A percentile compares a stretch with the other conserved stretches of the same genome.
phyloP scores from a whole-genome alignment of 2,113 vertebrate genomes.

The Gyps fulvus region DNA sequence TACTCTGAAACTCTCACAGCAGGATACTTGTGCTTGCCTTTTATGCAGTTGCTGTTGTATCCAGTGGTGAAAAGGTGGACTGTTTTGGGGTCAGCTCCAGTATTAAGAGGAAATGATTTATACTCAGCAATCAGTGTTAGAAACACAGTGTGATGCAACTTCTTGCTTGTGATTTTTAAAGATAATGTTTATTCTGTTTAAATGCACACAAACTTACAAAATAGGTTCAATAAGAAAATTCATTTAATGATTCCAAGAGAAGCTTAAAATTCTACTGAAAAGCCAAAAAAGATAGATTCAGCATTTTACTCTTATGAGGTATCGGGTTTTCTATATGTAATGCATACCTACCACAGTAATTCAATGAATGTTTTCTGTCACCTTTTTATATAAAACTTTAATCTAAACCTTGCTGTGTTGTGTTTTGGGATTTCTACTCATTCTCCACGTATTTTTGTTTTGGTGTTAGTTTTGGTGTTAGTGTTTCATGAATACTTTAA shows the following conservation, averaged over 20 bases:
- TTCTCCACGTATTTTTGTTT: background rate
- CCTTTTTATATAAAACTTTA: background rate
- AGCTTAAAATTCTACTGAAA: background rate
- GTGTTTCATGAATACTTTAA: background rate
- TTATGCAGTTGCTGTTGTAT: background rate
- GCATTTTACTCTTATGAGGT: background rate
- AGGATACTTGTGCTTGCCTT: background rate
- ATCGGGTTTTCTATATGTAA: background rate
- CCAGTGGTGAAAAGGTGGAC: background rate
- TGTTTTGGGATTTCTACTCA: background rate
- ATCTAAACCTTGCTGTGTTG: background rate
- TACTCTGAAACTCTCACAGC: background rate
- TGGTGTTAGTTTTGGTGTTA: background rate
- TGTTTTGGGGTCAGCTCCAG: background rate
- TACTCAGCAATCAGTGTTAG: background rate
- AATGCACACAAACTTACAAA: background rate
- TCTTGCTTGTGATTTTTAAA: background rate
- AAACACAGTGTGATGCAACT: background rate
- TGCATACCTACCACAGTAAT: background rate
- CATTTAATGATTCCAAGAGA: background rate
- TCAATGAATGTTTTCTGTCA: background rate
- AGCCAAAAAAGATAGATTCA: background rate
- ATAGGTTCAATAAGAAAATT: background rate
- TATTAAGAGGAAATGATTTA: background rate
- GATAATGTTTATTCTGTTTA: background rate